Evolutionary conservation across 2,113 vertebrate genomes (phyloP).

Genomic region (Atrichornis clamosus): DNA sequence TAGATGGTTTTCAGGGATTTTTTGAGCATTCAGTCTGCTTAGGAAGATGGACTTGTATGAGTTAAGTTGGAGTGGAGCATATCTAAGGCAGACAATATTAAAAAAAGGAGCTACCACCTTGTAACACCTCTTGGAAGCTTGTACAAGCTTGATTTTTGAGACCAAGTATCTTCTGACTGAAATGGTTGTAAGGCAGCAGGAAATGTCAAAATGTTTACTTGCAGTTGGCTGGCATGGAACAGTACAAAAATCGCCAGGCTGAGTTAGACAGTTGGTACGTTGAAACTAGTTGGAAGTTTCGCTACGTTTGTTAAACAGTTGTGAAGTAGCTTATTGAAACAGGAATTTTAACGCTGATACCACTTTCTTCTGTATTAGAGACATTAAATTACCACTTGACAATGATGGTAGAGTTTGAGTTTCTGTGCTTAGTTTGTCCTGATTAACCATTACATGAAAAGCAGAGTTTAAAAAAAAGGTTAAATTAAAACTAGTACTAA

Average conservation of each 20-base stretch:
- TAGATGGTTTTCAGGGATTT: not conserved
- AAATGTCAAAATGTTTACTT: slow-evolving; percentile 9
- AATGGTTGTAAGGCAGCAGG: not conserved
- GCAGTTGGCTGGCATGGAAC: not conserved
- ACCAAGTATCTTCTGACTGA: not conserved
- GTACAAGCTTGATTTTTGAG: not conserved
- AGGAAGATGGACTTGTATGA: not conserved
- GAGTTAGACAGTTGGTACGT: not conserved
- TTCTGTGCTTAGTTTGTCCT: not conserved
- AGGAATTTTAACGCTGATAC: not conserved
- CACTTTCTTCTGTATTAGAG: not conserved
- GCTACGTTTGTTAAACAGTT: not conserved
- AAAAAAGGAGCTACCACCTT: not conserved
- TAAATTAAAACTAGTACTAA: not conserved
- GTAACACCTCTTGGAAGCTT: not conserved
- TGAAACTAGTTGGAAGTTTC: not conserved
- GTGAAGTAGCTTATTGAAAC: not conserved
- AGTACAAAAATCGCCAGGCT: not conserved
- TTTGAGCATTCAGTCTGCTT: not conserved
- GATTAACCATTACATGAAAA: not conserved
- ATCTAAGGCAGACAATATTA: not conserved
- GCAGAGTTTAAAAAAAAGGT: not conserved
- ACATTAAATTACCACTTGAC: not conserved
- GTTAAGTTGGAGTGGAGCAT: not conserved
- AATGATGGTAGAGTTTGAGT: not conserved